Percentiles rank a stretch among this genome's conserved stretches.
These are phyloP conservation scores for Ditula angustiorana DNA, from an alignment of 2,888 invertebrate genomes.

Conservation along the genomic window DNA sequence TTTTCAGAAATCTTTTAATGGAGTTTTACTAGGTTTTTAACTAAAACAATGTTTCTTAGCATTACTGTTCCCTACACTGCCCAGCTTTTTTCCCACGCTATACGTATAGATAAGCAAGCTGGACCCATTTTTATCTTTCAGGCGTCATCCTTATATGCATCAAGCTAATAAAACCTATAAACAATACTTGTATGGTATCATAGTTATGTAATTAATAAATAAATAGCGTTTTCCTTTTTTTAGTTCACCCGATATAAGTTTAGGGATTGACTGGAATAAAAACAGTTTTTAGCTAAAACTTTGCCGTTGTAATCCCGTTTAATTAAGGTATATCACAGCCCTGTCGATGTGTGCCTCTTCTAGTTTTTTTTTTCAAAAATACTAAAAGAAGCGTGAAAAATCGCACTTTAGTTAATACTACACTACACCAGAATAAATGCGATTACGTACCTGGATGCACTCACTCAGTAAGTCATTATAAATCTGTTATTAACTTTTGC, in stretches of 20 bases:
- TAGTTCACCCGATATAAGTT: constrained; percentile 68
- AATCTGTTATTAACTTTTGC: not conserved
- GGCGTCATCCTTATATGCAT: constrained; percentile 60
- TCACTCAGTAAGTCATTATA: not conserved
- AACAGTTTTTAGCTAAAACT: not conserved
- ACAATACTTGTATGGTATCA: constrained; percentile 80
- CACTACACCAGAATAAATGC: not conserved
- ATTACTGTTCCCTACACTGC: too few species aligned
- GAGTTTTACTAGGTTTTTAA: too few species aligned
- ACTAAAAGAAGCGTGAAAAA: constrained; percentile 54
- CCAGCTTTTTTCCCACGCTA: too few species aligned
- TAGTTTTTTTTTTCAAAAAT: constrained; percentile 52
- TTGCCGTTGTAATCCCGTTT: constrained; percentile 7
- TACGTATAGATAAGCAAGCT: constrained; percentile 47
- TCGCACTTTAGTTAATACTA: not conserved
- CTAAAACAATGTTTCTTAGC: too few species aligned
- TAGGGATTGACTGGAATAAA: constrained; percentile 54
- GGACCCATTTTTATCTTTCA: constrained; percentile 61
- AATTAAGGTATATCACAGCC: constrained; percentile 72
- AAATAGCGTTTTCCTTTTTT: constrained; percentile 57
- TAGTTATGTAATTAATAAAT: constrained; percentile 49
- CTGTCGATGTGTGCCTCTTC: constrained; percentile 75
- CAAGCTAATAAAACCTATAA: constrained; percentile 62
- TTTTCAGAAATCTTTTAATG: too few species aligned
- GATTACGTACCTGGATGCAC: not conserved